These are phyloP conservation scores for Cyclopterus lumpus DNA, from an alignment of 2,797 vertebrate species.

Conservation along the genomic window DNA sequence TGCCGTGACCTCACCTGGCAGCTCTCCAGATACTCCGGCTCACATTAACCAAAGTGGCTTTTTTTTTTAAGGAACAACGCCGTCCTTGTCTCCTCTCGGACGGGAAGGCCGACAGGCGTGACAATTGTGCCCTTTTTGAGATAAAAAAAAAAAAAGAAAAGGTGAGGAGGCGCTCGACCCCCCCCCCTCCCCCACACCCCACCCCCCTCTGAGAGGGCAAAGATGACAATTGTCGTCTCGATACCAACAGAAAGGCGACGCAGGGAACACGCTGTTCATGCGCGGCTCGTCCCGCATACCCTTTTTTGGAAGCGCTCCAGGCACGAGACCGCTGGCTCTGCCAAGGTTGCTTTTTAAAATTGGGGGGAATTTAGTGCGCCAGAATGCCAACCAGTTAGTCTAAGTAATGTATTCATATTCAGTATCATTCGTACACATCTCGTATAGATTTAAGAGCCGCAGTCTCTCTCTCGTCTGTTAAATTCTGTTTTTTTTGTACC, in stretches of 20 bases:
- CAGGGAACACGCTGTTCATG: conserved; percentile 64
- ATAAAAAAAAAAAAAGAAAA: conserved; percentile 27
- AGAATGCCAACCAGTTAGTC: conserved; percentile 25
- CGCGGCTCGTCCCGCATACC: conserved; percentile 51
- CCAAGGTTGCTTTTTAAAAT: conserved; percentile 43
- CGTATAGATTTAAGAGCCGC: neutral
- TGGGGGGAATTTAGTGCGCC: conserved; percentile 17
- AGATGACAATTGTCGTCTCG: conserved; percentile 46
- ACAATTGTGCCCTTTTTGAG: conserved; percentile 44
- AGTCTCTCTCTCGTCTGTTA: neutral
- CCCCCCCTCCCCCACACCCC: neutral
- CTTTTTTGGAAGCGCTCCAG: conserved; percentile 57
- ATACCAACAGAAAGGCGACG: conserved; percentile 40
- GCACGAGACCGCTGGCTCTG: conserved; percentile 42
- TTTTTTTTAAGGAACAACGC: conserved; percentile 21
- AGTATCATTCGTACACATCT: conserved; percentile 1
- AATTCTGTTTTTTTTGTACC: conserved; percentile 6
- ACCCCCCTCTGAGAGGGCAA: conserved; percentile 39
- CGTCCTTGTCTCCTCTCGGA: conserved; percentile 28
- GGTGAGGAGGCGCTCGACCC: conserved; percentile 55
- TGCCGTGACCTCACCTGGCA: conserved; percentile 30
- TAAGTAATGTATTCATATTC: conserved; percentile 14
- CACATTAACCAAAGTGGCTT: conserved; percentile 6
- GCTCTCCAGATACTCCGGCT: conserved; percentile 35
- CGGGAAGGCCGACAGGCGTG: conserved; percentile 8